A percentile compares a stretch with the other conserved stretches of the same genome.
Evolutionary conservation across 2,797 vertebrate species (phyloP).

Genomic region (Channallabes apus): DNA sequence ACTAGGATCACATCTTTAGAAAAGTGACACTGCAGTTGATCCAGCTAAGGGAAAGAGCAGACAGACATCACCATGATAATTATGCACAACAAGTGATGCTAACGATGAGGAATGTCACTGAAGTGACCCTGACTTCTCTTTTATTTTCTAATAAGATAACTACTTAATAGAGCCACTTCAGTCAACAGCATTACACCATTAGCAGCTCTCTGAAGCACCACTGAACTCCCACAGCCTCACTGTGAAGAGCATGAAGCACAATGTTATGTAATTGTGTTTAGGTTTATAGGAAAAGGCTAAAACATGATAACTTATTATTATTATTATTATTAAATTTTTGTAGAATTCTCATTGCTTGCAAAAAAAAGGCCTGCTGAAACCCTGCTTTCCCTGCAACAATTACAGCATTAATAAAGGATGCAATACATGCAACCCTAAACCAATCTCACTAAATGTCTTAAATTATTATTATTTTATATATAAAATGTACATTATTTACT

Average conservation of each 20-base stretch:
- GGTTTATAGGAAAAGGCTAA: too few species aligned
- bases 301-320: too few species aligned
- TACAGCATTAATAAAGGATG: background rate
- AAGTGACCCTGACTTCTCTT: slow-evolving; percentile 7
- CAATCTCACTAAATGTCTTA: background rate
- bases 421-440: background rate
- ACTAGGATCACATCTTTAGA: background rate
- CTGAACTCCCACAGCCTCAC: slow-evolving; percentile 9
- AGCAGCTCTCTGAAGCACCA: background rate
- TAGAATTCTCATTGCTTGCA: too few species aligned
- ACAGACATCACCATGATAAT: background rate
- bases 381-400: too few species aligned
- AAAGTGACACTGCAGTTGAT: background rate
- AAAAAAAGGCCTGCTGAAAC: too few species aligned
- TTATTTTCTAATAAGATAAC: slow-evolving; percentile 19
- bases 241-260: background rate
- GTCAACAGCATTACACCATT: slow-evolving; percentile 21
- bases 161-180: slow-evolving; percentile 33
- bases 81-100: slow-evolving; percentile 12
- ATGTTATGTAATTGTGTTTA: background rate
- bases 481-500: background rate
- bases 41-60: background rate
- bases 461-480: background rate
- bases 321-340: too few species aligned
- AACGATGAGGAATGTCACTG: slow-evolving; percentile 19